Base-by-base conservation (phyloP, 2,113 vertebrate species). In the Psephotus haematonotus region DNA sequence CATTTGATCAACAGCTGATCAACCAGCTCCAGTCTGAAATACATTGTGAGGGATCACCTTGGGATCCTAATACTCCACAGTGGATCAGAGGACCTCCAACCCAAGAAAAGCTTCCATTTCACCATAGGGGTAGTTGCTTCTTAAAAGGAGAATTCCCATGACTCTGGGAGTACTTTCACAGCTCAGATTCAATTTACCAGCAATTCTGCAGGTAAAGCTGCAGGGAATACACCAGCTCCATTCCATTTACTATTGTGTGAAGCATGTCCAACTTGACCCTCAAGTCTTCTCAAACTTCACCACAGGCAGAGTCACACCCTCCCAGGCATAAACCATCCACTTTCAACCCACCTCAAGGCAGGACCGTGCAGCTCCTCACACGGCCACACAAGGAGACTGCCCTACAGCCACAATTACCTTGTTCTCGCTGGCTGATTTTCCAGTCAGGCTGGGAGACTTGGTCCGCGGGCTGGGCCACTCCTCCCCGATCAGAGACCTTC, bases 381-480 rank as follows among this genome's bases (percentile, higher is more conserved):
- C 0, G 0, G 2, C 49, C 3, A 0, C 5, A 1, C 1, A 6
- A 4, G 17, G 7, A 8, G 27, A 29, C 57, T 10, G 14, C 1
- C 24, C 60, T 11, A 3, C 7, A 6, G 49, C 29, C 75, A 47
- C 14, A 5, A 16, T 39, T 93, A 99, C 99, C 99, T 99, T 99
- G 90, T 98, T 99, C 29, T 99, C 98, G 17, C 97, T 96, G 87
- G 90, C 95, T 7, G 98, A 97, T 97, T 99, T 99, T 53, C 98
- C 96, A 24, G 98, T 93, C 55, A 98, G 95, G 57, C 99, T 97
- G 47, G 98, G 97, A 91, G 98, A 98, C 15, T 91, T 98, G 47
- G 96, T 95, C 57, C 98, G 98, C 41, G 96, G 96, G 94, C 98
- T 99, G 60, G 99, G 99, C 99, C 99, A 99, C 75, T 99, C 99